A percentile compares a stretch with the other conserved stretches of the same genome.
phyloP scores from a whole-genome alignment of 2,113 vertebrate genomes.

The Pygoscelis adeliae region DNA sequence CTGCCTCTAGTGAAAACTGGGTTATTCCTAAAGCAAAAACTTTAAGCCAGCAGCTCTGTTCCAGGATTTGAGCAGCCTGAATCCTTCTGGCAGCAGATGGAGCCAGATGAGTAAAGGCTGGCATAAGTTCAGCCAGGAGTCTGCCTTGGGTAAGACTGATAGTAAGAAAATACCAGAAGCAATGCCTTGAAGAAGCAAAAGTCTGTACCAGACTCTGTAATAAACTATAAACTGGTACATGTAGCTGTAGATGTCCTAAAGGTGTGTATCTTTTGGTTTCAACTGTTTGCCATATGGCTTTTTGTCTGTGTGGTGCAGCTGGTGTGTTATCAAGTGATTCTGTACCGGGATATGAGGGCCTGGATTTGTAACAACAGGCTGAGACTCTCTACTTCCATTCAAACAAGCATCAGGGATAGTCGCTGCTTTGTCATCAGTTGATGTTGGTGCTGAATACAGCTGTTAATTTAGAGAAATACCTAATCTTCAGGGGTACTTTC shows the following conservation, averaged over 20 bases:
- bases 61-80: not conserved
- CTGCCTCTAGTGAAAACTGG: not conserved
- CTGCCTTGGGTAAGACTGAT: not conserved
- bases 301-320: not conserved
- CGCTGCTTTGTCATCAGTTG: not conserved
- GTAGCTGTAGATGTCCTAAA: not conserved
- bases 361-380: not conserved
- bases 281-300: not conserved
- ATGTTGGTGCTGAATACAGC: not conserved
- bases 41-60: not conserved
- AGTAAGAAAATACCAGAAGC: not conserved
- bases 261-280: not conserved
- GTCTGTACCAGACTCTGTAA: not conserved
- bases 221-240: not conserved
- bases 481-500: not conserved
- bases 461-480: not conserved
- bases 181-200: not conserved
- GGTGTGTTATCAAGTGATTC: not conserved
- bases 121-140: not conserved
- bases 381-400: not conserved
- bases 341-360: not conserved
- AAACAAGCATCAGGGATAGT: fast-evolving
- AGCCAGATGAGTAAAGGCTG: not conserved
- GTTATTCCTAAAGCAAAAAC: not conserved
- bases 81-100: not conserved